Conservation (phyloP, 2,113 vertebrate genomes). For the Ictalurus furcatus region DNA sequence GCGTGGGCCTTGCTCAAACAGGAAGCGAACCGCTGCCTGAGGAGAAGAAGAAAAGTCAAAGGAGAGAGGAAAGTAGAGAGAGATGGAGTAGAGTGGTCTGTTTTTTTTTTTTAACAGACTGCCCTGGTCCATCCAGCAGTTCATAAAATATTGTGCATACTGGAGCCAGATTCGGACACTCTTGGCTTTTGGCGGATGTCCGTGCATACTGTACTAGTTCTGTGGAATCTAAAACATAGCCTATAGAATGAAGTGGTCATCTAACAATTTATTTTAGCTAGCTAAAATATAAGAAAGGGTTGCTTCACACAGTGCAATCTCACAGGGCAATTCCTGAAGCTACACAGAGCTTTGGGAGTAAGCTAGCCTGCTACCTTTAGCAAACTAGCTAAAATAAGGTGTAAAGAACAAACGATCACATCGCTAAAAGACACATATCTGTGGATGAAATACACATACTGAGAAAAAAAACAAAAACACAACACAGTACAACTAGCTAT, state of each 20-base stretch:
- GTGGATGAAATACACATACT: neutral
- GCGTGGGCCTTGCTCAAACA: slow-evolving; percentile 42
- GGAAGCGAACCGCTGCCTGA: slow-evolving; percentile 39
- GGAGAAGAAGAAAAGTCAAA: slow-evolving; percentile 36
- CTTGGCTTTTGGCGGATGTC: neutral
- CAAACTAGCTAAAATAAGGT: neutral
- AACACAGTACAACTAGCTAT: neutral
- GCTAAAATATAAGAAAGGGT: neutral
- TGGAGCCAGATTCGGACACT: neutral
- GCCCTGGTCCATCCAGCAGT: neutral
- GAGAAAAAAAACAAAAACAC: neutral
- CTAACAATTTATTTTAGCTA: neutral
- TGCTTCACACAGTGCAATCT: neutral
- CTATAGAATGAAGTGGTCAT: neutral
- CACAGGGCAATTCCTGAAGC: neutral
- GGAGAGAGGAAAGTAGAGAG: neutral
- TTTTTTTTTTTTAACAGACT: neutral
- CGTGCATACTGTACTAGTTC: neutral
- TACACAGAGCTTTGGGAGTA: neutral
- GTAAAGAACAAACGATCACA: neutral
- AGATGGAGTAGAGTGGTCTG: neutral
- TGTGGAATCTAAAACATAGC: neutral
- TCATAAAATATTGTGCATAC: neutral
- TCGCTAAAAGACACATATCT: neutral
- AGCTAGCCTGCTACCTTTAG: neutral